phyloP scores from a whole-genome alignment of 2,113 vertebrate genomes.

The Oriolus oriolus region DNA sequence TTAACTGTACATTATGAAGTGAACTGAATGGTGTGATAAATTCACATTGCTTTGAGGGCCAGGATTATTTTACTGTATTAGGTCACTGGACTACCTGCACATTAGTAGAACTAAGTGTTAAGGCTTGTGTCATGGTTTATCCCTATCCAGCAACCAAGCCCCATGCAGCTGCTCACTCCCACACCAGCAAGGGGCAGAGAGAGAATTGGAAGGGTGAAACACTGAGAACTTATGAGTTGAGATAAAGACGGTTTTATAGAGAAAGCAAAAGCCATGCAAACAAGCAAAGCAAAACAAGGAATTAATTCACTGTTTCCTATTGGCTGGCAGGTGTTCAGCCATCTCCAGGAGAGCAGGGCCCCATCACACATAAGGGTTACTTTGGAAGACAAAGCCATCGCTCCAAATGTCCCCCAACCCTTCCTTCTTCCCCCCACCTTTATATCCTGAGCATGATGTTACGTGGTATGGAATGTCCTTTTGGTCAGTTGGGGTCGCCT shows the following conservation, averaged over 20 bases:
- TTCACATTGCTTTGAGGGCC: neutral
- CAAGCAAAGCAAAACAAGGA: neutral
- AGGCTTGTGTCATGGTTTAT: neutral
- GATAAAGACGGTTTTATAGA: neutral
- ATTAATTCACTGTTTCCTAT: neutral
- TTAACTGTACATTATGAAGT: neutral
- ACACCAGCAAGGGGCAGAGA: neutral
- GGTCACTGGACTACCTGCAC: rapidly evolving
- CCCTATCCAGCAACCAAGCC: neutral
- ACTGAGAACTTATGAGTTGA: neutral
- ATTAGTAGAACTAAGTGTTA: neutral
- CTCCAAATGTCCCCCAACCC: neutral
- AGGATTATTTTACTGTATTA: neutral
- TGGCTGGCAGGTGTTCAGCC: neutral
- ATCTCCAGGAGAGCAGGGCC: neutral
- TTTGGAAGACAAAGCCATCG: neutral
- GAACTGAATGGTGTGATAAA: neutral
- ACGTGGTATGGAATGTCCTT: neutral
- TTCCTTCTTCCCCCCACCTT: neutral
- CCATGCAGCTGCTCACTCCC: neutral
- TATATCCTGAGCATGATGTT: too few relatives aligned
- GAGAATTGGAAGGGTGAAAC: neutral
- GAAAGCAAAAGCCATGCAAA: neutral
- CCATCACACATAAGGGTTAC: neutral
- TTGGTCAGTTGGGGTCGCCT: neutral